These are phyloP conservation scores for Saimiri boliviensis DNA, from an alignment of 2,113 vertebrate species.

Conservation along the genomic window DNA sequence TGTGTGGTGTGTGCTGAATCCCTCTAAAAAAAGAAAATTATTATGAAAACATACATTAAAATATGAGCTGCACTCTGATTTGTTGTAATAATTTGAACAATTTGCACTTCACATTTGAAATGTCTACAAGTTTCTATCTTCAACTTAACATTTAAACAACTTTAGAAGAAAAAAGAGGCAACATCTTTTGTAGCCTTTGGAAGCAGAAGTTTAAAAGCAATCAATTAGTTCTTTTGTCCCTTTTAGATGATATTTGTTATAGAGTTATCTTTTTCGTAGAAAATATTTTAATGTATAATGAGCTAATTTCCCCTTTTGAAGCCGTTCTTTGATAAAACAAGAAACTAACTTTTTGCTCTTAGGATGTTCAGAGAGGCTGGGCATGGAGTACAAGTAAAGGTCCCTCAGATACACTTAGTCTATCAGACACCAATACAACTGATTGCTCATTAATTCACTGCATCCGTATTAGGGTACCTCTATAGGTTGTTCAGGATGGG, in stretches of 20 bases:
- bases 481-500: neutral
- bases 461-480: neutral
- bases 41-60: neutral
- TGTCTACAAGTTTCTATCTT: neutral
- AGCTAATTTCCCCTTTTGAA: neutral
- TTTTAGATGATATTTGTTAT: neutral
- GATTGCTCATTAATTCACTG: neutral
- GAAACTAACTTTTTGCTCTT: neutral
- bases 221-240: neutral
- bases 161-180: neutral
- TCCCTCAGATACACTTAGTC: neutral
- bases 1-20: too few species aligned
- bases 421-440: neutral
- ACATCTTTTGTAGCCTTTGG: neutral
- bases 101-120: conserved; percentile 24
- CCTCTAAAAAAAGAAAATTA: neutral
- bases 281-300: neutral
- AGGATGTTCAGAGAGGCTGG: neutral
- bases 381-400: neutral
- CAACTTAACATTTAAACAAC: neutral
- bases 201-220: neutral
- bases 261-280: neutral
- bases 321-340: neutral
- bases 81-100: conserved; percentile 4
- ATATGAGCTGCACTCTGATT: neutral